Evolutionary conservation across 2,888 invertebrate genomes (phyloP).

Genomic region (Acrobasis repandana): DNA sequence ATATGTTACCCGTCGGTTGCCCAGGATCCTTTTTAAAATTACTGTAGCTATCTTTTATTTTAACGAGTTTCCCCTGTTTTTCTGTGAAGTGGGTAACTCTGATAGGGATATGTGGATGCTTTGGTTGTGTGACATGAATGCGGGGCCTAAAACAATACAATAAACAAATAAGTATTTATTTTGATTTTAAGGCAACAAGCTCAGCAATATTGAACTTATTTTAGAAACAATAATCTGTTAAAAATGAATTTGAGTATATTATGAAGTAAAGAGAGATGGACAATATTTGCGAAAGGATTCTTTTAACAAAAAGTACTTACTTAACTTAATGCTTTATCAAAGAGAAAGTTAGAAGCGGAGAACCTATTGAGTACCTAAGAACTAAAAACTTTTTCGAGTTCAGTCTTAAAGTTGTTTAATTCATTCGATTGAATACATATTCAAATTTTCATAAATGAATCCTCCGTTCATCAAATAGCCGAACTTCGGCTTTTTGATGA

Average conservation of each 20-base stretch:
- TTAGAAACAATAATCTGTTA: too few relatives aligned
- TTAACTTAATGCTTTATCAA: too few relatives aligned
- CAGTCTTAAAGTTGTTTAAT: neutral
- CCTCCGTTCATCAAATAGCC: neutral
- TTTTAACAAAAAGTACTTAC: too few relatives aligned
- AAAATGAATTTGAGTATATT: too few relatives aligned
- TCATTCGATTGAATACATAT: constrained; percentile 4
- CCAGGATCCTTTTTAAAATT: neutral
- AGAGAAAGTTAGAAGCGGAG: too few relatives aligned
- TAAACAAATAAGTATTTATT: neutral
- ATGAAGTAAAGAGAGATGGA: too few relatives aligned
- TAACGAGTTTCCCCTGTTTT: neutral
- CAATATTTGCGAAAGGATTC: neutral
- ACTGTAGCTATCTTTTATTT: constrained; percentile 14
- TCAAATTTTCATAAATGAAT: neutral
- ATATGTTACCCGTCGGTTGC: neutral
- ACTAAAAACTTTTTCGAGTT: neutral
- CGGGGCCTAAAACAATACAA: constrained; percentile 11
- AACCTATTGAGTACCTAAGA: too few relatives aligned
- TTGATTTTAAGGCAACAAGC: neutral
- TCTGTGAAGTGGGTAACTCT: neutral
- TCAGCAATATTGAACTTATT: neutral
- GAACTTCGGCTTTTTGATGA: too few relatives aligned
- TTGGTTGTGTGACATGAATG: neutral
- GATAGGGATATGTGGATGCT: neutral